These are phyloP conservation scores for Enteromius afrohamiltoni DNA, from an alignment of 2,797 vertebrate species.

Conservation along the genomic window DNA sequence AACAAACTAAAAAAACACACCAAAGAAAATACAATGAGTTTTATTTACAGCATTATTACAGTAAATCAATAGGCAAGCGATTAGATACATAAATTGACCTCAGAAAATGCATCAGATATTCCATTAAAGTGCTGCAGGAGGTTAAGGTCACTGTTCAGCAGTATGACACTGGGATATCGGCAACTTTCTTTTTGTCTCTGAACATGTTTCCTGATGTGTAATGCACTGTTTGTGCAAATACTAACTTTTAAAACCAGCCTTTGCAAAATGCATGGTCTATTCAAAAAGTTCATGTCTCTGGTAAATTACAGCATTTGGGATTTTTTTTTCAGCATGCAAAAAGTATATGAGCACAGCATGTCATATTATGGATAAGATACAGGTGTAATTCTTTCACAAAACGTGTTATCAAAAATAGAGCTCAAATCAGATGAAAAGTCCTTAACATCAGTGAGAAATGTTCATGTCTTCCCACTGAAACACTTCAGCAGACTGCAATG, in stretches of 20 bases:
- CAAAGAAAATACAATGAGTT: constrained; percentile 72
- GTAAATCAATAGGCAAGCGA: constrained; percentile 68
- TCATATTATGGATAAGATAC: constrained; percentile 54
- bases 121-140: constrained; percentile 65
- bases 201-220: constrained; percentile 16
- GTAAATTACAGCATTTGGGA: constrained; percentile 74
- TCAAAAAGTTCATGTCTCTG: constrained; percentile 35
- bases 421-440: constrained; percentile 26
- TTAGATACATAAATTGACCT: constrained; percentile 63
- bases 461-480: constrained; percentile 1
- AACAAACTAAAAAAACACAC: constrained; percentile 20
- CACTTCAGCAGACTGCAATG: background rate
- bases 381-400: constrained; percentile 29
- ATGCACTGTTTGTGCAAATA: constrained; percentile 26
- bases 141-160: constrained; percentile 54
- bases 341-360: constrained; percentile 38
- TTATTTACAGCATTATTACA: constrained; percentile 78
- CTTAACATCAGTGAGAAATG: constrained; percentile 2
- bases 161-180: constrained; percentile 34
- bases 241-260: constrained; percentile 22
- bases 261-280: constrained; percentile 10
- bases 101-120: constrained; percentile 71
- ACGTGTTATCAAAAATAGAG: constrained; percentile 43
- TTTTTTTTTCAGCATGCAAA: constrained; percentile 53
- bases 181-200: background rate